Evolutionary conservation across 2,113 vertebrate genomes (phyloP).

Genomic region (Gasterosteus aculeatus): DNA sequence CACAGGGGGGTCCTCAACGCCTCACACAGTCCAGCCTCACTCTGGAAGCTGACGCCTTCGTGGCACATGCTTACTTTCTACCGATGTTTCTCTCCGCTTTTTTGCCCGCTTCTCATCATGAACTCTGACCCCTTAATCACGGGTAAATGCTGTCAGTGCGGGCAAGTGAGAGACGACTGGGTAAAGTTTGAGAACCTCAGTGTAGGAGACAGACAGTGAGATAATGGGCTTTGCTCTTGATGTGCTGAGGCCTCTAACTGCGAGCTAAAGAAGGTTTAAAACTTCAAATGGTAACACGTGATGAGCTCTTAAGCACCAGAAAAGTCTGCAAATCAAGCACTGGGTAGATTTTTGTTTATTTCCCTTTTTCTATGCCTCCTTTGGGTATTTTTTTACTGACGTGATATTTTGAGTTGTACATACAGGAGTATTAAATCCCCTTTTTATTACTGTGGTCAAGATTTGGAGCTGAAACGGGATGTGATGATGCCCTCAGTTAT

Average conservation of each 20-base stretch:
- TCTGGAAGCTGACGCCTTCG: constrained; percentile 53
- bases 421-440: constrained; percentile 20
- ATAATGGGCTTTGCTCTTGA: constrained; percentile 81
- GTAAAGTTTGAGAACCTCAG: constrained; percentile 68
- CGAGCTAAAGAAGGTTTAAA: constrained; percentile 75
- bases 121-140: constrained; percentile 80
- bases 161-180: constrained; percentile 56
- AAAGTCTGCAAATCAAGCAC: constrained; percentile 70
- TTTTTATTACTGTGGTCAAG: constrained; percentile 25
- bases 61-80: constrained; percentile 45
- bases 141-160: constrained; percentile 76
- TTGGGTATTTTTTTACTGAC: constrained; percentile 32
- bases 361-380: constrained; percentile 21
- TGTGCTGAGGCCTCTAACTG: constrained; percentile 73
- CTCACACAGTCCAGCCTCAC: constrained; percentile 47
- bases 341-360: constrained; percentile 64
- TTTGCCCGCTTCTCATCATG: constrained; percentile 71
- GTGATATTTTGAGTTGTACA: constrained; percentile 43
- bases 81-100: constrained; percentile 52
- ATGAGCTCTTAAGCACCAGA: constrained; percentile 61
- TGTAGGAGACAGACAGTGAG: constrained; percentile 64
- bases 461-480: constrained; percentile 32
- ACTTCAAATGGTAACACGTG: constrained; percentile 70
- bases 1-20: constrained; percentile 56
- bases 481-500: constrained; percentile 39